Conservation (phyloP, 2,888 invertebrate genomes). For the Andrena marginata region DNA sequence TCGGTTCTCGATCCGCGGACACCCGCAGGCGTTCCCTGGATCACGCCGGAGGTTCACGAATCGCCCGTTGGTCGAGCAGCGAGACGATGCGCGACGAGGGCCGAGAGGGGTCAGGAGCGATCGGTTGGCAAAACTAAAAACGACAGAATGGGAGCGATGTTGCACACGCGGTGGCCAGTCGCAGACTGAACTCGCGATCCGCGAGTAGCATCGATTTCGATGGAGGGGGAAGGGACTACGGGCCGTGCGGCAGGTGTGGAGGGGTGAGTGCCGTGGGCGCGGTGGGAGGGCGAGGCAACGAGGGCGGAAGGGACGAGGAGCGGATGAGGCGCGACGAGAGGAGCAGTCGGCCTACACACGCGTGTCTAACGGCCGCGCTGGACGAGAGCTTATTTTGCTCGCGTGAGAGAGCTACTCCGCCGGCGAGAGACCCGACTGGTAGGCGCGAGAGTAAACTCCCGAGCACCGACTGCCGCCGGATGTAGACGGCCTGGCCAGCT, state of each 20-base stretch:
- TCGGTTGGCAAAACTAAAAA: constrained; percentile 21
- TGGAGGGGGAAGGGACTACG: constrained; percentile 76
- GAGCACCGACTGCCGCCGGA: constrained; percentile 18
- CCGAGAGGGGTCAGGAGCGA: background rate
- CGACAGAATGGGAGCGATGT: constrained; percentile 61
- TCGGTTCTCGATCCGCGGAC: background rate
- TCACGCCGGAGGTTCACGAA: background rate
- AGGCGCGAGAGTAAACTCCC: constrained; percentile 47
- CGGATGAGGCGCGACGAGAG: constrained; percentile 60
- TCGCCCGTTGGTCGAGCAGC: no score
- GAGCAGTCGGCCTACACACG: constrained; percentile 64
- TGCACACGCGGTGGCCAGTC: constrained; percentile 78
- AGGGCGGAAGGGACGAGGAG: constrained; percentile 62
- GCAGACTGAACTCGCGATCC: constrained; percentile 80
- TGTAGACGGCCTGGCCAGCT: constrained; percentile 20
- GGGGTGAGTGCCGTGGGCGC: constrained; percentile 34
- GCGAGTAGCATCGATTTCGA: constrained; percentile 81
- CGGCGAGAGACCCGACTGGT: constrained; percentile 7
- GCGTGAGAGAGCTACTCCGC: constrained; percentile 46
- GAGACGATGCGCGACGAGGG: background rate
- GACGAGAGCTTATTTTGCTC: constrained; percentile 52
- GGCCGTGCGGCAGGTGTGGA: constrained; percentile 55
- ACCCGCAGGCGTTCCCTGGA: background rate
- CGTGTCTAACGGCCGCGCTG: constrained; percentile 49
- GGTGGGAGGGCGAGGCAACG: constrained; percentile 45